Conservation (phyloP, 2,113 vertebrate species). For the Lota lota region DNA sequence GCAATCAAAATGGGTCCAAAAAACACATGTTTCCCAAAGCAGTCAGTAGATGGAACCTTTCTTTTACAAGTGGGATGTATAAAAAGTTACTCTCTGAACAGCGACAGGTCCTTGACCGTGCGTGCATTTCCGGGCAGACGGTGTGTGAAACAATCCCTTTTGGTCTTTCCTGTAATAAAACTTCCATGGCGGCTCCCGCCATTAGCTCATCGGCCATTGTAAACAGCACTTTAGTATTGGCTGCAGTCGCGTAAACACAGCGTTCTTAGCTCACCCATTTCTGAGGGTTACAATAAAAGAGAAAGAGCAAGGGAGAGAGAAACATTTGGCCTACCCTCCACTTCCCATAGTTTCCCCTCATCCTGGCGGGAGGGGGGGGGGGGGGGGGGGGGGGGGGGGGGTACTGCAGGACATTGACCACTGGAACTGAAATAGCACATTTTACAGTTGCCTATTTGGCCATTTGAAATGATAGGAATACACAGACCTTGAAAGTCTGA, state of each 20-base stretch:
- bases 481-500: too few species aligned
- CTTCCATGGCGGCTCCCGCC: neutral
- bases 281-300: neutral
- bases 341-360: constrained; percentile 5
- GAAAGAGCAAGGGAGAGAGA: neutral
- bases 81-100: too few species aligned
- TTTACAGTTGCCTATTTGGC: too few species aligned
- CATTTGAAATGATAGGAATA: too few species aligned
- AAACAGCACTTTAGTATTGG: constrained; percentile 8
- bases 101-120: neutral
- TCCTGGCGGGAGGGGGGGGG: too few species aligned
- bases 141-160: neutral
- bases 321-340: constrained; percentile 15
- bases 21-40: too few species aligned
- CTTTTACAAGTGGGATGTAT: too few species aligned
- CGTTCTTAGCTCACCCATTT: neutral
- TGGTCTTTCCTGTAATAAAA: constrained; percentile 1
- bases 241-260: constrained; percentile 1
- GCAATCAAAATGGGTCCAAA: too few species aligned
- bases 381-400: too few species aligned
- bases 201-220: constrained; percentile 17
- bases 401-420: neutral
- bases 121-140: neutral
- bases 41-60: too few species aligned
- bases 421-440: too few species aligned